Evolutionary conservation across 2,797 vertebrate genomes (phyloP).

Genomic region (Sphenodon punctatus): DNA sequence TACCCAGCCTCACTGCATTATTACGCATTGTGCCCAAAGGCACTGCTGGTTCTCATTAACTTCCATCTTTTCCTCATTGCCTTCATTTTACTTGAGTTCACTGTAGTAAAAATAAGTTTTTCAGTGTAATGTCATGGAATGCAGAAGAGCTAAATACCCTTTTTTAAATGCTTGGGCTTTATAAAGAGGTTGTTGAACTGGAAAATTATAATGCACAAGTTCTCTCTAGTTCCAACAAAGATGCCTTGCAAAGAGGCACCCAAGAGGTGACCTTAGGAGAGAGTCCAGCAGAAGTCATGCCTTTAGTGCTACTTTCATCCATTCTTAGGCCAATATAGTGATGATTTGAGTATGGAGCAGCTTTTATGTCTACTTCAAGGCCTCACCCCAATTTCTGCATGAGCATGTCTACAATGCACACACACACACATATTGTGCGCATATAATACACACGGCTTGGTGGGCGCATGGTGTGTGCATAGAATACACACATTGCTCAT

Average conservation of each 20-base stretch:
- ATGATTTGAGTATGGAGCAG: not conserved
- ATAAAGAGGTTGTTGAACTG: not conserved
- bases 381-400: no score
- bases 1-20: not conserved
- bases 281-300: not conserved
- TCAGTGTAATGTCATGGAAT: not conserved
- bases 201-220: not conserved
- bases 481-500: no score
- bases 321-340: not conserved
- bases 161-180: not conserved
- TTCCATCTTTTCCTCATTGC: not conserved
- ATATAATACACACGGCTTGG: no score
- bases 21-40: not conserved
- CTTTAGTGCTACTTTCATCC: not conserved
- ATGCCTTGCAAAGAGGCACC: not conserved
- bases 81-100: not conserved
- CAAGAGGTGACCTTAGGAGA: not conserved
- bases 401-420: no score
- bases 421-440: no score
- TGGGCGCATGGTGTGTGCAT: no score
- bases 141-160: not conserved
- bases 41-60: not conserved
- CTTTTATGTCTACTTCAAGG: not conserved
- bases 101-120: not conserved
- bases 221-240: not conserved